These are phyloP conservation scores for Cryptocephalus primarius DNA, from an alignment of 2,888 invertebrate species.

Conservation along the genomic window DNA sequence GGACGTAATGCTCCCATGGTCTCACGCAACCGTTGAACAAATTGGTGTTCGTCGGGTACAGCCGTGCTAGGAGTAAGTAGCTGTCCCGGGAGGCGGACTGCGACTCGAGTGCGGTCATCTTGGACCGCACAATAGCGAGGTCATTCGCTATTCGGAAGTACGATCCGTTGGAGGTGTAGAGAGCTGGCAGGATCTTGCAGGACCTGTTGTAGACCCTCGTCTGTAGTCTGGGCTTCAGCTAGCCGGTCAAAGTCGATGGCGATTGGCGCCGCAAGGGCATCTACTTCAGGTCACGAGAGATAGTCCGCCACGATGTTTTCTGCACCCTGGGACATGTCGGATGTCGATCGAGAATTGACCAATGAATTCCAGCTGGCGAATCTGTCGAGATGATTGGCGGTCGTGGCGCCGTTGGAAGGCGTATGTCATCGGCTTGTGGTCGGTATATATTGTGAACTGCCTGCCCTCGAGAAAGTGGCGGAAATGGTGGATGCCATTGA, in stretches of 20 bases:
- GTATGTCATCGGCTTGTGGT: not conserved
- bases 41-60: constrained; percentile 1
- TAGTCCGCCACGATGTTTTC: no score
- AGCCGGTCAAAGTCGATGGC: not conserved
- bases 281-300: no score
- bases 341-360: constrained; percentile 1
- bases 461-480: not conserved
- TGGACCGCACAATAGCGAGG: not conserved
- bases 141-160: not conserved
- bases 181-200: not conserved
- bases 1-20: constrained; percentile 4
- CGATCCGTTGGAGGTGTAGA: not conserved
- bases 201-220: not conserved
- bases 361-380: not conserved
- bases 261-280: not conserved
- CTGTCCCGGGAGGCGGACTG: not conserved
- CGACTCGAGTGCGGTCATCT: not conserved
- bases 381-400: not conserved
- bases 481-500: not conserved
- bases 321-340: not conserved
- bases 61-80: not conserved
- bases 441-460: not conserved
- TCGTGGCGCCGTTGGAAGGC: not conserved
- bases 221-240: not conserved
- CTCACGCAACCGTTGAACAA: constrained; percentile 1